Conservation (phyloP, 92 coral and sea anemone genomes). For the Epizoanthus rinbou region DNA sequence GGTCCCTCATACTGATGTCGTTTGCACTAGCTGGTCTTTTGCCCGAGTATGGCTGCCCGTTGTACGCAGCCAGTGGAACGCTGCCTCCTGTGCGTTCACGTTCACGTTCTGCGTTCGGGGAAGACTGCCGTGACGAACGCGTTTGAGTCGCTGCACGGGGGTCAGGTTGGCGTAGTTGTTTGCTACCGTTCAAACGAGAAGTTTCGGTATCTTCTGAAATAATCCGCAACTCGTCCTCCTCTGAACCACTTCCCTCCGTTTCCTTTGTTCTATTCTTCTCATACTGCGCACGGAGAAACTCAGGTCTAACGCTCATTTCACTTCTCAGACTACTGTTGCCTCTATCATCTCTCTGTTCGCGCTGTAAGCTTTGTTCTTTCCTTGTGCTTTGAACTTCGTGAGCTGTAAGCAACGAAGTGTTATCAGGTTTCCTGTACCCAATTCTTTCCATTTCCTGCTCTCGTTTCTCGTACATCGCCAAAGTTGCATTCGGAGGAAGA, state of each 20-base stretch:
- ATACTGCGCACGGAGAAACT: slow-evolving; percentile 16
- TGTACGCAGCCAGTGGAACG: slow-evolving; percentile 25
- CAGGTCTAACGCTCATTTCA: slow-evolving; percentile 12
- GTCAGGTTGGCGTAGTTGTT: slow-evolving; percentile 11
- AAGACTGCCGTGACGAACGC: slow-evolving; percentile 5
- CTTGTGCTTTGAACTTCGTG: slow-evolving; percentile 37
- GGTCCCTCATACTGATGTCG: slow-evolving; percentile 23
- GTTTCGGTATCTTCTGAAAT: slow-evolving; percentile 21
- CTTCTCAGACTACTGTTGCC: background rate
- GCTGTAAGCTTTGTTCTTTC: slow-evolving; percentile 19
- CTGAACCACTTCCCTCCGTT: slow-evolving; percentile 52
- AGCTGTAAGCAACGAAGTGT: slow-evolving; percentile 14
- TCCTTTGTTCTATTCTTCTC: slow-evolving; percentile 30
- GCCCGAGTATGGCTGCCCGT: background rate
- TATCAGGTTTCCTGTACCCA: slow-evolving; percentile 51
- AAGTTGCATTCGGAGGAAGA: slow-evolving; percentile 82
- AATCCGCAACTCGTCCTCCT: slow-evolving; percentile 50
- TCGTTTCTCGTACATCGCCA: slow-evolving; percentile 79
- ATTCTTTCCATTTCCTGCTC: slow-evolving; percentile 77
- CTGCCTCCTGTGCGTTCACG: slow-evolving; percentile 41
- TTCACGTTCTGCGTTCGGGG: slow-evolving; percentile 38
- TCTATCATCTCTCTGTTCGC: slow-evolving; percentile 34
- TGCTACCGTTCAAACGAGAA: background rate
- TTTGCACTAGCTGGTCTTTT: slow-evolving; percentile 28
- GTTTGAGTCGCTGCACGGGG: background rate